These are phyloP conservation scores for Pogonognathellus flavescens DNA, from an alignment of 1,140 invertebrate genomes.

Conservation along the genomic window DNA sequence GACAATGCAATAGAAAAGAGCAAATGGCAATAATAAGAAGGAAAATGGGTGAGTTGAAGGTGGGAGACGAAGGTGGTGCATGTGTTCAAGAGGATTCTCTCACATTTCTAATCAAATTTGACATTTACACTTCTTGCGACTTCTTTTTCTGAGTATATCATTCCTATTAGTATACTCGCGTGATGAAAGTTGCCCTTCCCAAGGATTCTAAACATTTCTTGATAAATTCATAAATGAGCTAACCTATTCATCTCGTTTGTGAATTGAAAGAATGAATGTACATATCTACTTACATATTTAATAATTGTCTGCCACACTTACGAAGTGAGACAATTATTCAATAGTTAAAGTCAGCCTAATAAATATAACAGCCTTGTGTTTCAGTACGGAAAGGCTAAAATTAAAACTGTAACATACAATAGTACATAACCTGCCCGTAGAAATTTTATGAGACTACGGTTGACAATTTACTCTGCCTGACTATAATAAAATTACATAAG, in stretches of 20 bases:
- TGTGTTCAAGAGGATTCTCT: neutral
- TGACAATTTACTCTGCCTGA: too few species aligned
- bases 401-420: too few species aligned
- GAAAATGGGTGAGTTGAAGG: constrained; percentile 21
- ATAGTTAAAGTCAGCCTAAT: too few species aligned
- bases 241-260: neutral
- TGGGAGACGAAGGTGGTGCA: neutral
- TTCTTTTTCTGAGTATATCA: neutral
- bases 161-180: neutral
- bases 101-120: neutral
- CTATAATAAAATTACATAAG: too few species aligned
- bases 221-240: neutral
- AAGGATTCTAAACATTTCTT: constrained; percentile 12
- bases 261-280: too few species aligned
- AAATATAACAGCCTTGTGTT: too few species aligned
- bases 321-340: too few species aligned
- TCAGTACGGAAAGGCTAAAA: too few species aligned
- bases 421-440: too few species aligned
- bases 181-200: constrained; percentile 5
- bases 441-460: too few species aligned
- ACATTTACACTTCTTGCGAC: neutral
- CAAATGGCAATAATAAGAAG: constrained; percentile 5
- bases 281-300: too few species aligned
- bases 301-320: too few species aligned
- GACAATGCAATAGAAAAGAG: neutral